phyloP scores from a whole-genome alignment of 2,113 vertebrate genomes.

The Tiliqua scincoides region DNA sequence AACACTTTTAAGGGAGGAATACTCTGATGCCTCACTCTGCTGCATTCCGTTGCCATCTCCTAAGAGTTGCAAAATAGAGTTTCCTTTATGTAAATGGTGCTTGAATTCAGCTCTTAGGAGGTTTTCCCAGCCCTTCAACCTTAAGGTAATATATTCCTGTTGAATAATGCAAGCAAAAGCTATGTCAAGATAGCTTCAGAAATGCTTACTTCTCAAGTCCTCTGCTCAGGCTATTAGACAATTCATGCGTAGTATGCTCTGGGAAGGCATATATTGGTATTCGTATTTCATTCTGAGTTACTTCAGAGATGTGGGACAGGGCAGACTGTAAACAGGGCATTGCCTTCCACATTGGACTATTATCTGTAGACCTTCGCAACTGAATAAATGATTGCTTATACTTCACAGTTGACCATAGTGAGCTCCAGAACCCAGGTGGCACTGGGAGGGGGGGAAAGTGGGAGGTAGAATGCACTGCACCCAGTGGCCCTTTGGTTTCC shows the following conservation, averaged over 20 bases:
- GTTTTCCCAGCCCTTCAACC: conserved; percentile 17
- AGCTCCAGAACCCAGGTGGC: too few species aligned
- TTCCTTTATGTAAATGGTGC: conserved; percentile 2
- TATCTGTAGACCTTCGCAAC: background rate
- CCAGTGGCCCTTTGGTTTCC: too few species aligned
- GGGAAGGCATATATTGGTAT: background rate
- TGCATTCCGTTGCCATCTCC: background rate
- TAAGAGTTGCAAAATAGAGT: background rate
- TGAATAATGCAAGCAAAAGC: background rate
- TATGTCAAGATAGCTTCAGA: background rate
- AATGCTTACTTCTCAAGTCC: conserved; percentile 21
- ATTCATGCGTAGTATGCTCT: background rate
- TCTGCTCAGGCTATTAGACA: conserved; percentile 19
- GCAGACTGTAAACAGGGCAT: background rate
- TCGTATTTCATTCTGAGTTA: background rate
- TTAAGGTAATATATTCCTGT: conserved; percentile 14
- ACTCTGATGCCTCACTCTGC: background rate
- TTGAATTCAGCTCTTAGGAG: background rate
- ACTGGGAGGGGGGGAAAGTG: too few species aligned
- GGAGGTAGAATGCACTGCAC: too few species aligned
- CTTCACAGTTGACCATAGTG: too few species aligned
- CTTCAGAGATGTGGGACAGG: background rate
- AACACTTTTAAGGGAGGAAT: conserved; percentile 1
- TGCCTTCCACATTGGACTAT: too few species aligned
- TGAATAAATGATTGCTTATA: background rate